Percentiles rank a stretch among this genome's conserved stretches.
Conservation (phyloP, 1,140 invertebrate genomes). For the Sesamia nonagrioides region DNA sequence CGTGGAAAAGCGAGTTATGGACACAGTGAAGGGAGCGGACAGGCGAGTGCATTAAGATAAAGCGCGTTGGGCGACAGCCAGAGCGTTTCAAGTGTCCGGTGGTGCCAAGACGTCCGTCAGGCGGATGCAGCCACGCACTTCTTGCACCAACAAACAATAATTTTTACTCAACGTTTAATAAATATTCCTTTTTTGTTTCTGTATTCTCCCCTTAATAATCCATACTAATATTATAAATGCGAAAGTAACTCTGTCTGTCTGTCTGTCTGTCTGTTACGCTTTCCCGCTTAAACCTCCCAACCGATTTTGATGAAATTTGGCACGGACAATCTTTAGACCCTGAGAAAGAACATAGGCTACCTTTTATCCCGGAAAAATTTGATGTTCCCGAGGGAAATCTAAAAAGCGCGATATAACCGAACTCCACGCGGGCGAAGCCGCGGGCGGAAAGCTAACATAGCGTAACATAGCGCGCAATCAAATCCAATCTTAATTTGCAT, state of each 20-base stretch:
- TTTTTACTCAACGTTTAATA: slow-evolving; percentile 10
- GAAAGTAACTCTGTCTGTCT: too few species aligned
- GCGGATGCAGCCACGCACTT: slow-evolving; percentile 13
- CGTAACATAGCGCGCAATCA: background rate
- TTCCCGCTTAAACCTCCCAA: too few species aligned
- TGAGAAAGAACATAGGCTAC: too few species aligned
- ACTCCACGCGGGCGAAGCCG: too few species aligned
- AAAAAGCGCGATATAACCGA: too few species aligned
- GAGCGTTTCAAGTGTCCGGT: slow-evolving; percentile 78
- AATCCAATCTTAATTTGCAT: slow-evolving; percentile 12
- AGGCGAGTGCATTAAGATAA: slow-evolving; percentile 82
- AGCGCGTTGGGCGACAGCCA: slow-evolving; percentile 78
- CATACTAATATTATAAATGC: too few species aligned
- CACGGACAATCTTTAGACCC: too few species aligned
- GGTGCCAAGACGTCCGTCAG: slow-evolving; percentile 65
- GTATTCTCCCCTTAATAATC: background rate
- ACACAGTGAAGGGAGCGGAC: slow-evolving; percentile 70
- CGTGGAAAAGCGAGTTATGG: slow-evolving; percentile 77
- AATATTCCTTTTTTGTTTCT: background rate
- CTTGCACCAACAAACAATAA: slow-evolving; percentile 11
- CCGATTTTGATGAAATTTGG: too few species aligned
- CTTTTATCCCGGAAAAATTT: too few species aligned
- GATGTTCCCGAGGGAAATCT: too few species aligned
- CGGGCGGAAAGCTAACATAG: too few species aligned
- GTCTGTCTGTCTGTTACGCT: too few species aligned